phyloP scores from a whole-genome alignment of 2,888 invertebrate genomes.

The Orthosia gothica region DNA sequence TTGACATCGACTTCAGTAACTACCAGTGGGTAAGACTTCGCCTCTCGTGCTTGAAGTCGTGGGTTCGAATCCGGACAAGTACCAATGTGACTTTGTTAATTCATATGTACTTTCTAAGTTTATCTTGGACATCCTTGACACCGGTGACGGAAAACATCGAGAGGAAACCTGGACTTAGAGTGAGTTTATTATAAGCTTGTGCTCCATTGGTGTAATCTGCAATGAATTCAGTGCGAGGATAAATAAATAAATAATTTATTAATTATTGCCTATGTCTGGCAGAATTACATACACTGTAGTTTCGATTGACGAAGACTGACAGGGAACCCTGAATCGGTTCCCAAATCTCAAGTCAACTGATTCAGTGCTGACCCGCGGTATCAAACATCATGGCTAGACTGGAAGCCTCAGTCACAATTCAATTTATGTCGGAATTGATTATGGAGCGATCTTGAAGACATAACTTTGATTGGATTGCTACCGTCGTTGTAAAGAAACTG shows the following conservation, averaged over 20 bases:
- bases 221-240: too few species aligned
- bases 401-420: conserved; percentile 10
- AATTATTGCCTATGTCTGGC: background rate
- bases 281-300: background rate
- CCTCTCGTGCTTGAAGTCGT: too few species aligned
- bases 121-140: too few species aligned
- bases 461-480: conserved; percentile 27
- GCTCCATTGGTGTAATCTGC: too few species aligned
- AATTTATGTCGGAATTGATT: conserved; percentile 30
- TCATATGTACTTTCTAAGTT: too few species aligned
- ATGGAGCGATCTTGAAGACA: background rate
- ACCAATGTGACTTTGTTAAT: too few species aligned
- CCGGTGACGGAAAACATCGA: too few species aligned
- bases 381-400: conserved; percentile 11
- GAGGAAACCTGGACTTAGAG: too few species aligned
- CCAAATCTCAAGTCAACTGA: conserved; percentile 1
- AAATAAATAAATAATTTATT: too few species aligned
- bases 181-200: too few species aligned
- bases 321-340: conserved; percentile 17
- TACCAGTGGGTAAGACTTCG: background rate
- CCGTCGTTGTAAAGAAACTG: conserved; percentile 15
- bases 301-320: background rate
- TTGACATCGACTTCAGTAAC: background rate
- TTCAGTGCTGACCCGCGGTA: conserved; percentile 22
- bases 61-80: too few species aligned